Base-by-base conservation (phyloP, 2,113 vertebrate species). In the Pandion haliaetus region DNA sequence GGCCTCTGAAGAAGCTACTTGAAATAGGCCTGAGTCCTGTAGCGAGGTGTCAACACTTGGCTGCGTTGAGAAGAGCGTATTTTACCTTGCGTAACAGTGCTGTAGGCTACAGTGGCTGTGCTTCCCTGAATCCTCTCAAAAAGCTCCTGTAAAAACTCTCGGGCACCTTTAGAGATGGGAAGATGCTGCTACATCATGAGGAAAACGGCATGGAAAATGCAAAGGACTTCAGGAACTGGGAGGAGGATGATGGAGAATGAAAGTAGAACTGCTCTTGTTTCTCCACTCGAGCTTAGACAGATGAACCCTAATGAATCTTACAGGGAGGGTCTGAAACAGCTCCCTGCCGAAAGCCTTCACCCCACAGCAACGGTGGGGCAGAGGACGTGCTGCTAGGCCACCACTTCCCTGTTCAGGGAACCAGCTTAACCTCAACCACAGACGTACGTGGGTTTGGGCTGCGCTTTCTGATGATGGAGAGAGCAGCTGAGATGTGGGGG, bases 251-350 rank as follows among this genome's bases (percentile, higher is more conserved):
- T 31, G 19, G 20, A 36, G 26, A 76, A 78, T 0, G 0, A 71
- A 25, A 79, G 20, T 34, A 54, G 65, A 88, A 70, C 50, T 69
- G 50, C 11, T 4, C 1, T 19, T 54, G 54, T n/a, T 67, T 74
- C 67, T 80, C 45, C 24, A 14, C 8, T 34, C 29, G 20, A 13
- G 50, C 52, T 72, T 21, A 38, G 73, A 31, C 29, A 52, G 44
- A 24, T 4, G 25, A 63, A 45, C 13, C 18, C 42, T 11, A 7
- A 4, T 21, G 47, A 59, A n/a, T 59, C 29, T 38, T 32, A 18
- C 0, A 0, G 50, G 38, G 14, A 55, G 44, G n/a, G 7, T 59
- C 52, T 65, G n/a, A 47, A 57, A 25, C 44, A 1, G 4, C 34
- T 55, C 63, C 29, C 29, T 44, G 59, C 14, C 1, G 1, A 61